phyloP scores from a whole-genome alignment of 2,113 vertebrate genomes.

The Ameiurus melas region DNA sequence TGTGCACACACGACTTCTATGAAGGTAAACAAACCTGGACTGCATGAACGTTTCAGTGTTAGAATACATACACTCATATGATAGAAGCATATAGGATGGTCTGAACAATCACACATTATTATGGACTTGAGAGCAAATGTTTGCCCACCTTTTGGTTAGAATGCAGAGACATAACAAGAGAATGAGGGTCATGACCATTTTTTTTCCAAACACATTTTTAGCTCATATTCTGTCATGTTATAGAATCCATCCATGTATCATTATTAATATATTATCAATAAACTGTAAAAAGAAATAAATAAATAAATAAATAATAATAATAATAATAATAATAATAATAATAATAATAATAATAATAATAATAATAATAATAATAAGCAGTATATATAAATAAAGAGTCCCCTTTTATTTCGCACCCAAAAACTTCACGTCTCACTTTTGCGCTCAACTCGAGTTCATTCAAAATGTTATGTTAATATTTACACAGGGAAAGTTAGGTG shows the following conservation, averaged over 20 bases:
- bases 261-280: neutral
- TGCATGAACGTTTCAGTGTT: neutral
- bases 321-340: no score
- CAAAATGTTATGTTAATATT: neutral
- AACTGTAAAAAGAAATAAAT: no score
- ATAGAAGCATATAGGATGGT: neutral
- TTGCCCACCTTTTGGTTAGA: neutral
- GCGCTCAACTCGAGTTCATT: neutral
- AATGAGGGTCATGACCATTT: neutral
- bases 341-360: no score
- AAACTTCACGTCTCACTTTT: neutral
- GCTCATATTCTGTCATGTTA: neutral
- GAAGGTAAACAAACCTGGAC: conserved; percentile 70
- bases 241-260: neutral
- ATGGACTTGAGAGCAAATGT: neutral
- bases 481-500: neutral
- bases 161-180: neutral
- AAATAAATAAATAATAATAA: no score
- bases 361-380: no score
- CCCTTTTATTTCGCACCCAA: neutral
- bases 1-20: conserved; percentile 88
- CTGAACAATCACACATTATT: neutral
- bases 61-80: neutral
- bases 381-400: neutral
- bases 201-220: no score